A percentile compares a stretch with the other conserved stretches of the same genome.
These are phyloP conservation scores for Anguilla rostrata DNA, from an alignment of 2,113 vertebrate genomes.

Conservation along the genomic window DNA sequence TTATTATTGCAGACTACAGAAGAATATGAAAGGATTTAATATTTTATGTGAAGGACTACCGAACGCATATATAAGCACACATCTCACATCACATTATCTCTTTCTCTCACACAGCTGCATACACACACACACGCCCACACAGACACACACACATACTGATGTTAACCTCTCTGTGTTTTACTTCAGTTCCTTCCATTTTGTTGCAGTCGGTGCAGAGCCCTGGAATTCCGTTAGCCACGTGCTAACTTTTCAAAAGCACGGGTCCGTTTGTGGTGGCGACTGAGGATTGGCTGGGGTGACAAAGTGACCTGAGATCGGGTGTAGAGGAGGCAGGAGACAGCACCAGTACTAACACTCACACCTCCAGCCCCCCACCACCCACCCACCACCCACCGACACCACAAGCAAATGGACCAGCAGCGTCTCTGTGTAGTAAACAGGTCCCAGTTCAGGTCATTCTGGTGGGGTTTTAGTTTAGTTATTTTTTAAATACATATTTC, in stretches of 20 bases:
- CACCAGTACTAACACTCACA: constrained; percentile 39
- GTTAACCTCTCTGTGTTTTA: constrained; percentile 14
- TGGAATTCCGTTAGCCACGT: too few relatives aligned
- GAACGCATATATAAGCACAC: constrained; percentile 9
- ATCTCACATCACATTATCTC: neutral
- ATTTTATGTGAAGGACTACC: constrained; percentile 16
- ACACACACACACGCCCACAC: constrained; percentile 28
- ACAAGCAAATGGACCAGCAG: too few relatives aligned
- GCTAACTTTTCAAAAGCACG: too few relatives aligned
- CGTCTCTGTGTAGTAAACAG: neutral
- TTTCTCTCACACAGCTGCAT: constrained; percentile 1
- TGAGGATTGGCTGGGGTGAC: too few relatives aligned
- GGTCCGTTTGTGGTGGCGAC: too few relatives aligned
- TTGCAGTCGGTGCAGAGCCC: neutral
- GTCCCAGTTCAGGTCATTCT: constrained; percentile 45
- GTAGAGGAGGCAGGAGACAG: too few relatives aligned
- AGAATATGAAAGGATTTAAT: neutral
- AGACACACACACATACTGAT: constrained; percentile 24
- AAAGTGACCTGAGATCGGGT: too few relatives aligned
- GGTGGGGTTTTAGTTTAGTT: constrained; percentile 46
- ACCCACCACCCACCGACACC: constrained; percentile 48
- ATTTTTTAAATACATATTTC: constrained; percentile 56
- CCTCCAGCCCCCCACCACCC: constrained; percentile 49
- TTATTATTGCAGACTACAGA: neutral
- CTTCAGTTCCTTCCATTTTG: neutral